Evolutionary conservation across 2,113 vertebrate species (phyloP), one percentile per base, ranked within the genome.

Genomic region (Cnemophilus loriae): DNA sequence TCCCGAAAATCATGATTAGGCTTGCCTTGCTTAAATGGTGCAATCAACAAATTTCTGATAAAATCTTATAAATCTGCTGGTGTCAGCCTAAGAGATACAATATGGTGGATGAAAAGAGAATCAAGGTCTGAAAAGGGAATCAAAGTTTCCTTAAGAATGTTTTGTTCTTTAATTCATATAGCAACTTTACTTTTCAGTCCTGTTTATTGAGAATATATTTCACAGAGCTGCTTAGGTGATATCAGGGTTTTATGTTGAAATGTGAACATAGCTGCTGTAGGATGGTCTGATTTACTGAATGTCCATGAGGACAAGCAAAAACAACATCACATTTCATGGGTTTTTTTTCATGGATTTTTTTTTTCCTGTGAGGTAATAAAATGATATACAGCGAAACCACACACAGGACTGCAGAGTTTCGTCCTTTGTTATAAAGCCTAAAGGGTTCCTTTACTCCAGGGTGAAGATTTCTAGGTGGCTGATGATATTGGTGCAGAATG

Each of bases 281-380:
- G 42, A 61, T 61, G 61, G 41, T n/a, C 61, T 95, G 96, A 97
- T 96, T 96, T 97, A 97, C 84, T 89, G 89, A 84, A 30, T 49
- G 91, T 82, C 77, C 69, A 57, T 1, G 32, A 94, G 49, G 77
- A 94, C 87, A 89, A 95, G 84, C 42, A 71, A 76, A 84, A 96
- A 70, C 67, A 96, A 77, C 87, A 95, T 61, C 80, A 90, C 86
- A 89, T 94, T 90, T 96, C 70, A 96, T 80, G 42, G 76, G 27
- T 55, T 73, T 83, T 78, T 92, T n/a, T 93, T 89, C 41, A 94
- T 56, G 30, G 70, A 60, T 63, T 81, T 87, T 74, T 68, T 80
- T 89, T 94, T 91, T 82, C 55, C 91, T 79, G 19, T 73, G 73
- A 49, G 69, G 69, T 76, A 87, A 78, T 65, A 89, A 93, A 89